These are phyloP conservation scores for Nothoprocta perdicaria DNA, from an alignment of 2,113 vertebrate genomes.

Conservation along the genomic window DNA sequence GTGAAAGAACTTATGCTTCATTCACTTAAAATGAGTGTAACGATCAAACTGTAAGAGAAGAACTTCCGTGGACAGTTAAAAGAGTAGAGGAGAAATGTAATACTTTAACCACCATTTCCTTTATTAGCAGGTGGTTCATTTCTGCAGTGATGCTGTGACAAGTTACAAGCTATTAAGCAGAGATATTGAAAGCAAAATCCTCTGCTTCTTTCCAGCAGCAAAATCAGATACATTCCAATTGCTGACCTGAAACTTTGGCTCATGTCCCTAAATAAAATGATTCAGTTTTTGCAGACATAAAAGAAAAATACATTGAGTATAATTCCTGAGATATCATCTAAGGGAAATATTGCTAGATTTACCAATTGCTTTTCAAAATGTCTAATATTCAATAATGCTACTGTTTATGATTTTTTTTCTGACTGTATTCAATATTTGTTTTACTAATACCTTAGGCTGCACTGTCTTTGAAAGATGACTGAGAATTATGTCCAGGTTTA, in stretches of 20 bases:
- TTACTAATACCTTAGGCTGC: background rate
- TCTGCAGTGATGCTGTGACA: background rate
- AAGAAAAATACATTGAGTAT: background rate
- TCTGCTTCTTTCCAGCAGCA: background rate
- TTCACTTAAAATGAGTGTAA: background rate
- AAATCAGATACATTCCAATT: background rate
- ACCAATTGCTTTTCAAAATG: background rate
- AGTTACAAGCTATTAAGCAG: background rate
- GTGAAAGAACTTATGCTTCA: background rate
- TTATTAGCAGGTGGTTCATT: background rate
- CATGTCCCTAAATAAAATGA: background rate
- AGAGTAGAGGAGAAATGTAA: background rate
- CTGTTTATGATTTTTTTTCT: background rate
- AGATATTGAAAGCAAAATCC: background rate
- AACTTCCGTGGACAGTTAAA: background rate
- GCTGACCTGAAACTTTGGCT: background rate
- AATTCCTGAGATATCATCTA: background rate
- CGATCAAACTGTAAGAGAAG: background rate
- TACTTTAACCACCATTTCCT: background rate
- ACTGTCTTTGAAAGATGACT: background rate
- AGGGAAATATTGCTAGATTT: background rate
- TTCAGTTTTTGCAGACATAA: background rate
- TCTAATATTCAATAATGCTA: background rate
- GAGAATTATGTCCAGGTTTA: background rate
- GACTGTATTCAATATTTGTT: background rate